These are phyloP conservation scores for Calypte anna DNA, from an alignment of 2,113 vertebrate genomes.

Conservation along the genomic window DNA sequence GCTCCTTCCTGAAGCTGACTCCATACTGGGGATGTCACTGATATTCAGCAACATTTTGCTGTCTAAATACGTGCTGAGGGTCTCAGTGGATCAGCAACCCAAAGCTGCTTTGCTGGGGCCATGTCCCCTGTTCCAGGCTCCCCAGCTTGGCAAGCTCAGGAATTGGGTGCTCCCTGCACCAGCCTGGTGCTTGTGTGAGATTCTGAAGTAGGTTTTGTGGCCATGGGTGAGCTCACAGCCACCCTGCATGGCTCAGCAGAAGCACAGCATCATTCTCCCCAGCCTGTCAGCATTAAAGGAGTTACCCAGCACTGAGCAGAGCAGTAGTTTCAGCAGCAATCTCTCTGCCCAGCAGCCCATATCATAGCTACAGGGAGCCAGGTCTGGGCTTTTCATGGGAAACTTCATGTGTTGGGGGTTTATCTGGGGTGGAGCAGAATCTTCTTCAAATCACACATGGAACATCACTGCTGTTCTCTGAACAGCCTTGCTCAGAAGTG, in stretches of 20 bases:
- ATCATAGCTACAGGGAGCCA: background rate
- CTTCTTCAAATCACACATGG: fast-evolving
- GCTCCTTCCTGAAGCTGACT: background rate
- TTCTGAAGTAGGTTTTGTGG: background rate
- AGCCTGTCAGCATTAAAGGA: background rate
- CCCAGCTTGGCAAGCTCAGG: background rate
- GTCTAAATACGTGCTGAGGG: background rate
- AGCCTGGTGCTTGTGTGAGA: background rate
- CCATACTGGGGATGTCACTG: background rate
- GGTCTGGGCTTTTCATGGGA: background rate
- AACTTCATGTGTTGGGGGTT: background rate
- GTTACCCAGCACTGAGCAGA: background rate
- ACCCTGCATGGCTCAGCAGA: background rate
- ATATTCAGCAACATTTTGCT: background rate
- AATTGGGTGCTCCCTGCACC: background rate
- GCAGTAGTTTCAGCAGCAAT: background rate
- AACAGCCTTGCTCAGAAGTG: background rate
- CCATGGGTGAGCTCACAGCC: background rate
- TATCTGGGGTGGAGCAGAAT: background rate
- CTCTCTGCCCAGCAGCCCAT: background rate
- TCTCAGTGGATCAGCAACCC: background rate
- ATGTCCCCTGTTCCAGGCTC: background rate
- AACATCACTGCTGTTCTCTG: background rate
- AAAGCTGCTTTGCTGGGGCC: background rate
- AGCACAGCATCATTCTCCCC: background rate